Percentiles rank a stretch among this genome's conserved stretches.
Evolutionary conservation across 2,113 vertebrate species (phyloP).

Genomic region (Todiramphus saurophagus): DNA sequence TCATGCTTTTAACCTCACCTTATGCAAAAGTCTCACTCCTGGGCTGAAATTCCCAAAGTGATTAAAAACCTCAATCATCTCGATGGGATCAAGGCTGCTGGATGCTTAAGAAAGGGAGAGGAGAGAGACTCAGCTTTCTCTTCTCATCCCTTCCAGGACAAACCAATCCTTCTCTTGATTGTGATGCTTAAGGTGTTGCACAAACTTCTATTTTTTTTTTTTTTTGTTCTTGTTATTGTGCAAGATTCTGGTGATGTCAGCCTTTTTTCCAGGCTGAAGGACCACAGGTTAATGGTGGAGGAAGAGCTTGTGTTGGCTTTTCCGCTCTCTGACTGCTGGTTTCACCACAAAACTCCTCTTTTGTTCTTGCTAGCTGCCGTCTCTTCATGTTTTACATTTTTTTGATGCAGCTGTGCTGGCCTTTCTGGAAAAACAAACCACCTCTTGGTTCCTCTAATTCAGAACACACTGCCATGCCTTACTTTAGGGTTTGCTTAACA

Average conservation of each 20-base stretch:
- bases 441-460: background rate
- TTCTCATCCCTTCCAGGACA: background rate
- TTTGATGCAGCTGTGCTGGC: background rate
- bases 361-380: background rate
- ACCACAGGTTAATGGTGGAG: fast-evolving
- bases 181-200: background rate
- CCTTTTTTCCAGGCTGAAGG: background rate
- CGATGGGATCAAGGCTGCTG: background rate
- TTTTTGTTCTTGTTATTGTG: background rate
- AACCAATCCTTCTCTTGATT: background rate
- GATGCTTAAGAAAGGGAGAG: background rate
- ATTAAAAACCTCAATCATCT: background rate
- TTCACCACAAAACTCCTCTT: background rate
- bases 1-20: background rate
- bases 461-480: background rate
- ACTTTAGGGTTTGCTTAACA: background rate
- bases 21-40: background rate
- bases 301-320: background rate
- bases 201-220: too few relatives aligned
- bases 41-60: background rate
- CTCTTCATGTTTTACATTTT: fast-evolving
- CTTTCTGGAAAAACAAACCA: background rate
- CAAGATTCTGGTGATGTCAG: background rate
- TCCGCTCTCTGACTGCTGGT: background rate
- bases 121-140: background rate